Percentiles rank a stretch among this genome's conserved stretches.
Evolutionary conservation across 2,797 vertebrate species (phyloP).

Genomic region (Parauchenoglanis punctatus): DNA sequence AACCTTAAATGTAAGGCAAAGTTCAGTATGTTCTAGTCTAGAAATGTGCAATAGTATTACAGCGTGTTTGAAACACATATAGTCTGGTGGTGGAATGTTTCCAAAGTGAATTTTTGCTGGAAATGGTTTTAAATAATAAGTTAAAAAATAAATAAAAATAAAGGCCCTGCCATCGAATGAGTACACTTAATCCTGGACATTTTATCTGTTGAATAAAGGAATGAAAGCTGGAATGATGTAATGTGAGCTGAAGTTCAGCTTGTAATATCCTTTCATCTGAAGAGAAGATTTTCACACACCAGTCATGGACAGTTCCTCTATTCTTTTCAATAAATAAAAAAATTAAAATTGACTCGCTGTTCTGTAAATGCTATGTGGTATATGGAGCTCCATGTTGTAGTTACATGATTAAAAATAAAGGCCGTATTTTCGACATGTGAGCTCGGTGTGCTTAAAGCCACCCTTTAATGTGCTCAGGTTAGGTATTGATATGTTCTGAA

Average conservation of each 20-base stretch:
- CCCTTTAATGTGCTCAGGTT: slow-evolving; percentile 11
- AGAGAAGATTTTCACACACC: background rate
- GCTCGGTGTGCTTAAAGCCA: slow-evolving; percentile 29
- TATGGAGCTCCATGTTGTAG: slow-evolving; percentile 40
- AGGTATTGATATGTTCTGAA: background rate
- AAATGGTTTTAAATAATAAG: background rate
- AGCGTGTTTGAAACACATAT: background rate
- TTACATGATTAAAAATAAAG: slow-evolving; percentile 47
- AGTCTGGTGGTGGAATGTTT: background rate
- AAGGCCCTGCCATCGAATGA: background rate
- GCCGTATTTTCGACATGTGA: slow-evolving; percentile 36
- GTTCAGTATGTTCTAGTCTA: background rate
- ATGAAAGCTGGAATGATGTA: background rate
- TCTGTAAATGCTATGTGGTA: background rate
- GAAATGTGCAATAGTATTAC: background rate
- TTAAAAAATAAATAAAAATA: background rate
- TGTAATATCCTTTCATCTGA: background rate
- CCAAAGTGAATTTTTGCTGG: background rate
- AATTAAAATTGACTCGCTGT: too few species aligned
- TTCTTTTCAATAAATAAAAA: background rate
- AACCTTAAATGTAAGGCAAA: slow-evolving; percentile 5
- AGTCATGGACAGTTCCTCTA: background rate
- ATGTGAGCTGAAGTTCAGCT: slow-evolving; percentile 21
- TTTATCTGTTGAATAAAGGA: background rate
- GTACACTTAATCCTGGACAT: background rate